phyloP scores from a whole-genome alignment of 2,888 invertebrate genomes.

The Ecdyonurus torrentis region DNA sequence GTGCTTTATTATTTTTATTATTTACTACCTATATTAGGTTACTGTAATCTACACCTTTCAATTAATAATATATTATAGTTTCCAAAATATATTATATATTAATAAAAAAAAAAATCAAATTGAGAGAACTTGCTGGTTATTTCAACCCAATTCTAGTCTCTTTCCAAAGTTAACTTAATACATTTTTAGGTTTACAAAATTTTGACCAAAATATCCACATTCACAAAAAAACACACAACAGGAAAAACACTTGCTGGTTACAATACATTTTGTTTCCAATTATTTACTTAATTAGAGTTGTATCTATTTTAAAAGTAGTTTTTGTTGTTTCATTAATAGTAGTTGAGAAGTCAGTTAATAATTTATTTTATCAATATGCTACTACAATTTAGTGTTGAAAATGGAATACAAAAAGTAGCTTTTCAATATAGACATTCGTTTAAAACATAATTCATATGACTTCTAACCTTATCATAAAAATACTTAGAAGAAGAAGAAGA shows the following conservation, averaged over 20 bases:
- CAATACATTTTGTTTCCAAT: neutral
- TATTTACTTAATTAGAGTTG: neutral
- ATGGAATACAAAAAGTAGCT: too few relatives aligned
- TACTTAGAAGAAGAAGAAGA: too few relatives aligned
- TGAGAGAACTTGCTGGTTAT: neutral
- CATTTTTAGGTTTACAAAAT: neutral
- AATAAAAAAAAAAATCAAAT: neutral
- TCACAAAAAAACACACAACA: neutral
- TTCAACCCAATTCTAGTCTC: slow-evolving; percentile 1
- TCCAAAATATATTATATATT: neutral
- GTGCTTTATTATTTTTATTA: too few relatives aligned
- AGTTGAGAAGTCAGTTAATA: too few relatives aligned
- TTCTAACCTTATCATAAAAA: too few relatives aligned
- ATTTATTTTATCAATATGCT: too few relatives aligned
- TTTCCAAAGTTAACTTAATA: neutral
- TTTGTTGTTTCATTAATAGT: too few relatives aligned
- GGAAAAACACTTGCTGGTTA: slow-evolving; percentile 1
- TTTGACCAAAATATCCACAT: neutral
- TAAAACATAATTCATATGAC: too few relatives aligned
- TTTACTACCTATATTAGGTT: too few relatives aligned
- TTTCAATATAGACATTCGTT: too few relatives aligned
- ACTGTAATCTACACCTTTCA: neutral
- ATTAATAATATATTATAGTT: neutral
- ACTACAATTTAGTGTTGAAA: too few relatives aligned
- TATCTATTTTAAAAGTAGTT: too few relatives aligned